Conservation (phyloP, 1,140 invertebrate species). For the Araneus ventricosus region DNA sequence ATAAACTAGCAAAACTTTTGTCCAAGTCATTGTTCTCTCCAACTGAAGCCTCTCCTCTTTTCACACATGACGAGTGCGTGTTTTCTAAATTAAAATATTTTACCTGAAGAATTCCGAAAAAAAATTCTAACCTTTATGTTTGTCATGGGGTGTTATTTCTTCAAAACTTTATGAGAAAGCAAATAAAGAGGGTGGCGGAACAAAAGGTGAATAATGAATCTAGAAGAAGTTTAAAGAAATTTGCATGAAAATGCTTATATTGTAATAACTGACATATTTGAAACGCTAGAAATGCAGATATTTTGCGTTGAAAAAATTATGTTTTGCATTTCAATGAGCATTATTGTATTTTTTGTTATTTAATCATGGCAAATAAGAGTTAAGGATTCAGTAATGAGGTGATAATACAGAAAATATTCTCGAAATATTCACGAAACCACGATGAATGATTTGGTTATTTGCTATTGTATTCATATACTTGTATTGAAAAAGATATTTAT, state of each 20-base stretch:
- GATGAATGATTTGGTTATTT: background rate
- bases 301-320: conserved; percentile 12
- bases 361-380: background rate
- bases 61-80: background rate
- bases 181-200: conserved; percentile 35
- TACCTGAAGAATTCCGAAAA: conserved; percentile 27
- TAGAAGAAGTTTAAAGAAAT: conserved; percentile 46
- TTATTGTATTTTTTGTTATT: background rate
- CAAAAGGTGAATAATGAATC: conserved; percentile 53
- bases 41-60: background rate
- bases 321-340: conserved; percentile 28
- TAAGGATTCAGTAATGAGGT: background rate
- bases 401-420: background rate
- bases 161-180: conserved; percentile 55
- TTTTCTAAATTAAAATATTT: conserved; percentile 64
- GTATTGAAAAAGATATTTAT: background rate
- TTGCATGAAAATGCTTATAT: conserved; percentile 64
- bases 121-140: background rate
- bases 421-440: background rate
- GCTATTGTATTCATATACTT: background rate
- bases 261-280: background rate
- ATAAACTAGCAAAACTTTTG: conserved; percentile 51
- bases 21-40: conserved; percentile 37
- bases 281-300: background rate
- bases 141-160: background rate